Evolutionary conservation across 2,113 vertebrate genomes (phyloP), one percentile per base, ranked within the genome.

Genomic region (Odontophorus gujanensis): DNA sequence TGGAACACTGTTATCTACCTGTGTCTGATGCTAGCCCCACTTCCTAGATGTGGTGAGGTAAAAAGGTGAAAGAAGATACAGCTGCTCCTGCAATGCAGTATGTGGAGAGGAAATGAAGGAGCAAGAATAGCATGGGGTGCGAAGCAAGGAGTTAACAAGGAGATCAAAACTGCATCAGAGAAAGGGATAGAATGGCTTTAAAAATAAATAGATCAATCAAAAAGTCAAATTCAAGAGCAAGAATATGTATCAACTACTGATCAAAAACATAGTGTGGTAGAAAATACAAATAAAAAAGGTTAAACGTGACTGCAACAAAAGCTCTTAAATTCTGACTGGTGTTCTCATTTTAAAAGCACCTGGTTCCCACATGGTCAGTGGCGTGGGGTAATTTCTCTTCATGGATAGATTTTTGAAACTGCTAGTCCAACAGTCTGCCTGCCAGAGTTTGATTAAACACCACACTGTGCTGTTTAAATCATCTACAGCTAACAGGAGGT

Each of bases 371-470:
- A 58, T 73, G 51, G 14, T 43, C 67, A 48, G 18, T 26, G 48
- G 65, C 58, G 45, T 18, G 34, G 13, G 43, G 8, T 55, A 34
- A 43, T 50, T 73, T n/a, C 40, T 83, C 71, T 30, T 43, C 80
- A 34, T 1, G 16, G 51, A 78, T 4, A 74, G 30, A 53, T 21
- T 72, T 80, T 82, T 89, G 72, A 81, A 90, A 85, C 58, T 47
- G 43, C 53, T 50, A 42, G 69, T 43, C 67, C 76, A 45, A 67
- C 68, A 71, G 43, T 21, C 68, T 55, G 51, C 79, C 59, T 95
- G 85, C 57, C 95, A 95, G 90, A 86, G 85, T 95, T 79, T 96
- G 91, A 91, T 17, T 48, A 93, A 84, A 76, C 66, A 75, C 11
- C 67, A 69, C 51, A 81, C 61, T 0, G 2, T 1, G 59, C 81